A percentile compares a stretch with the other conserved stretches of the same genome.
These are phyloP conservation scores for Cuculus canorus DNA, from an alignment of 2,797 vertebrate genomes.

Conservation along the genomic window DNA sequence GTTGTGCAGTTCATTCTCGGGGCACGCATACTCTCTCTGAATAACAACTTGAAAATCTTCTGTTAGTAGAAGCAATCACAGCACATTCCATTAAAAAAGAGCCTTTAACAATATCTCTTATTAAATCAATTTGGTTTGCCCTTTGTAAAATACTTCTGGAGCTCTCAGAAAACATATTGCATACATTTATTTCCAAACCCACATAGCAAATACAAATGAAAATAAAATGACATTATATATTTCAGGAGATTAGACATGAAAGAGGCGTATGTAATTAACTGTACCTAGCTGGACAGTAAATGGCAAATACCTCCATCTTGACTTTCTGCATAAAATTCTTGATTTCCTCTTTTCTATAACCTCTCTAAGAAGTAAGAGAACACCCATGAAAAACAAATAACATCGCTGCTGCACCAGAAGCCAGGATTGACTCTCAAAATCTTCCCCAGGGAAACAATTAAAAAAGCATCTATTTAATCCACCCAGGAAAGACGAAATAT, in stretches of 20 bases:
- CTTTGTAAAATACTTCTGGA: constrained; percentile 33
- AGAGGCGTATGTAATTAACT: neutral
- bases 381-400: neutral
- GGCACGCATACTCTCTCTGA: constrained; percentile 1
- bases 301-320: neutral
- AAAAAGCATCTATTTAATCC: neutral
- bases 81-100: constrained; percentile 20
- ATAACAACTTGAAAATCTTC: neutral
- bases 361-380: neutral
- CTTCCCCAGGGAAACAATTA: neutral
- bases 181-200: constrained; percentile 44
- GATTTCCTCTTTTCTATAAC: neutral
- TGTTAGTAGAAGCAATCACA: constrained; percentile 35
- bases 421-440: neutral
- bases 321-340: neutral
- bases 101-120: constrained; percentile 41
- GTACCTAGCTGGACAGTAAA: neutral
- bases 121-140: constrained; percentile 57
- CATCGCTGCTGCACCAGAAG: neutral
- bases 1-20: neutral
- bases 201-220: constrained; percentile 27
- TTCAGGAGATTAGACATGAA: neutral
- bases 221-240: constrained; percentile 22
- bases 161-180: constrained; percentile 22
- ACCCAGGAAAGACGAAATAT: neutral